Evolutionary conservation across 2,888 invertebrate genomes (phyloP), one percentile per base, ranked within the genome.

Genomic region (Andrena dorsata): DNA sequence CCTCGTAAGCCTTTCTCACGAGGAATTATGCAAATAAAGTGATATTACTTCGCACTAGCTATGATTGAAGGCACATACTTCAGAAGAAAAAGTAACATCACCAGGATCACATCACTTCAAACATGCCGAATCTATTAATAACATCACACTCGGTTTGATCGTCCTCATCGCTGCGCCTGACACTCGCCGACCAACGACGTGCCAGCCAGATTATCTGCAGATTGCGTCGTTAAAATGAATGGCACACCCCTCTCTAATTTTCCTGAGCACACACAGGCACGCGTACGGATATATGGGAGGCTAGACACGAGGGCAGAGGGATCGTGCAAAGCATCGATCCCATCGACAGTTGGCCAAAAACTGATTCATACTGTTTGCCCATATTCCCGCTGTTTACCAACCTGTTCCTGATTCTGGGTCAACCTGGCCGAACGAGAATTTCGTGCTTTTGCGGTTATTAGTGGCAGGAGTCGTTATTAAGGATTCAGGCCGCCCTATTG

Each of bases 371-470:
- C 80, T 74, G 56, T 79, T 76, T 80, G 76, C 73, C 56, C 73
- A 76, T 76, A 81, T 85, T 70, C 71, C 56, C 26, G 32, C 60
- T 86, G 85, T 86, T 87, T 88, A 73, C 76, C 72, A 80, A 86
- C 75, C 81, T 64, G 68, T 68, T 77, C 41, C 68, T 60, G 78
- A 82, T 85, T 88, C 79, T 81, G 73, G 81, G 81, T 76, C 83
- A 81, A 76, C 68, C 83, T 71, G 72, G 72, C 41, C 65, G 58
- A 63, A 77, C 77, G 75, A 51, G 84, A 78, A 78, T 77, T 85
- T 81, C 84, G 72, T 80, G 79, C 79, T 83, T 83, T 76, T 70
- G 83, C 64, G 83, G 83, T 83, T 79, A 83, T 84, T 83, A 84
- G 75, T 41, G 72, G 79, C 63, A 30, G 65, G 56, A 70, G 32